phyloP scores from a whole-genome alignment of 2,113 vertebrate species.

The Datnioides undecimradiatus region DNA sequence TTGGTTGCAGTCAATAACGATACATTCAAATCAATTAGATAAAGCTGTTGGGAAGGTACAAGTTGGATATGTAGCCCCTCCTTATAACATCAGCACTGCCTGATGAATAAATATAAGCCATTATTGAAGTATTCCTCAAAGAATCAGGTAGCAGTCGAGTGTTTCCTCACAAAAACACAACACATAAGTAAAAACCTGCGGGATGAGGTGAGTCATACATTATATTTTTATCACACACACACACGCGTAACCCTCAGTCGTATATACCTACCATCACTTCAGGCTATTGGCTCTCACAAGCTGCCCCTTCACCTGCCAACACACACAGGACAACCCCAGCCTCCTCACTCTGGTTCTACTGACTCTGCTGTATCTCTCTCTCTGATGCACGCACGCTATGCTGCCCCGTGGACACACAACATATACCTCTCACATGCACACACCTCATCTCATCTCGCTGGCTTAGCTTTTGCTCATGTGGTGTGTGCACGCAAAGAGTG shows the following conservation, averaged over 20 bases:
- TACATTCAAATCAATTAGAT: neutral
- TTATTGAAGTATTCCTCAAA: neutral
- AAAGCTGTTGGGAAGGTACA: neutral
- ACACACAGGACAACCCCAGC: neutral
- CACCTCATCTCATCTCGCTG: neutral
- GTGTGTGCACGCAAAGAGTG: neutral
- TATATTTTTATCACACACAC: neutral
- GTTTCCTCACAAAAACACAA: no score
- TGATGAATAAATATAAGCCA: neutral
- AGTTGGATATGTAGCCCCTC: neutral
- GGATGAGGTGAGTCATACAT: neutral
- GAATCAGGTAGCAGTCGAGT: neutral
- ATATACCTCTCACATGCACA: neutral
- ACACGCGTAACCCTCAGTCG: neutral
- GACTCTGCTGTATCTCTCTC: neutral
- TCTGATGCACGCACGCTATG: neutral
- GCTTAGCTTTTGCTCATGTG: neutral
- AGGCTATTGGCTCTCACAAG: neutral
- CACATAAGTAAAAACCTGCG: no score
- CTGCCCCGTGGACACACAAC: neutral
- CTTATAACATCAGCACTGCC: neutral
- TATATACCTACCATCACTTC: neutral
- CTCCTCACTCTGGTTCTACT: neutral
- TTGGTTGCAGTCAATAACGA: neutral
- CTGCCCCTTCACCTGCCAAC: neutral